Conservation (phyloP, 2,797 vertebrate species). For the Brotula barbata region DNA sequence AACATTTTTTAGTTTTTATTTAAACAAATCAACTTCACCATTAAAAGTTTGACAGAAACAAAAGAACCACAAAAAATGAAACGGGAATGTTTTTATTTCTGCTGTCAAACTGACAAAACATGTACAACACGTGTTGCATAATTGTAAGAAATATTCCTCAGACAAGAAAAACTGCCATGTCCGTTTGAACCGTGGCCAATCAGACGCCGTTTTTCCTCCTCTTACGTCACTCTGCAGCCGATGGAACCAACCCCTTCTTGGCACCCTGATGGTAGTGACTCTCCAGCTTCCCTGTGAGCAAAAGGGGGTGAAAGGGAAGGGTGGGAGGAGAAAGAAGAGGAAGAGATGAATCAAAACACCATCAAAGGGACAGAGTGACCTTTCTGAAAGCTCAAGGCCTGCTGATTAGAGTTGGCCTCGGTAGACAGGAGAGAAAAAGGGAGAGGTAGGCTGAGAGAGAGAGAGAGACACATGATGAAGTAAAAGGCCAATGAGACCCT, state of each 20-base stretch:
- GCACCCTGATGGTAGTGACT: constrained; percentile 93
- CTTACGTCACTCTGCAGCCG: constrained; percentile 74
- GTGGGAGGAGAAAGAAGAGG: constrained; percentile 62
- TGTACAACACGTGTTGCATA: constrained; percentile 1
- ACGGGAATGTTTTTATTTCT: constrained; percentile 39
- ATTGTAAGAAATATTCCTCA: constrained; percentile 3
- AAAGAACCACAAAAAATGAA: constrained; percentile 12
- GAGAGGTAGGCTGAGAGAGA: neutral
- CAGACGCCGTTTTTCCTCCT: constrained; percentile 14
- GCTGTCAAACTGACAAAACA: neutral
- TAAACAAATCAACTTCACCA: constrained; percentile 5
- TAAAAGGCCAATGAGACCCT: constrained; percentile 63
- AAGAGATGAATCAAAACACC: constrained; percentile 79
- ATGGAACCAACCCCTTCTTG: constrained; percentile 93
- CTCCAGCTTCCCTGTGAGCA: constrained; percentile 90
- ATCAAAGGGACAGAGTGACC: constrained; percentile 80
- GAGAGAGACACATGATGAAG: constrained; percentile 42
- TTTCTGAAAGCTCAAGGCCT: constrained; percentile 79
- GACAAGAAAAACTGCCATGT: constrained; percentile 29
- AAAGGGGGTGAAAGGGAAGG: constrained; percentile 48
- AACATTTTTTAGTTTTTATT: neutral
- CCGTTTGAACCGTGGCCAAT: constrained; percentile 11
- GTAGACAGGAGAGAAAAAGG: constrained; percentile 33
- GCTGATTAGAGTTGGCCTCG: constrained; percentile 75
- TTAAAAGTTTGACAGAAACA: constrained; percentile 6